Conservation (phyloP, 2,797 vertebrate genomes). For the Melopsittacus undulatus region DNA sequence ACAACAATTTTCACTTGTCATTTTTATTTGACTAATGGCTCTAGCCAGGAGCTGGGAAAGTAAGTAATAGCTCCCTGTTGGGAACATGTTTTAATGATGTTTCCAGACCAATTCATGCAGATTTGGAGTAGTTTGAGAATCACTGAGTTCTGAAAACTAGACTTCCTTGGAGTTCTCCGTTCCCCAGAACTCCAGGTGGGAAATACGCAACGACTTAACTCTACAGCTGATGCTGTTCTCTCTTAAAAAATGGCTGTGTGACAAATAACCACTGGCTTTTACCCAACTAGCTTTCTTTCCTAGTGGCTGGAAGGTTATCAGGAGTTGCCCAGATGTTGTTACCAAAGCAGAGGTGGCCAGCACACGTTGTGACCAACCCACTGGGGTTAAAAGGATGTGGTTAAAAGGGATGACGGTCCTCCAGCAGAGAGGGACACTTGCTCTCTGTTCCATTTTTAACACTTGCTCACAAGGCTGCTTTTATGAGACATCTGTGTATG, state of each 20-base stretch:
- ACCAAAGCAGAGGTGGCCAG: neutral
- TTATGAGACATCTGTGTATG: neutral
- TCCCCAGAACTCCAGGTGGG: neutral
- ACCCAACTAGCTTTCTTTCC: neutral
- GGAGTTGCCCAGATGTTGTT: neutral
- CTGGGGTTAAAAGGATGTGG: neutral
- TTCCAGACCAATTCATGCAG: neutral
- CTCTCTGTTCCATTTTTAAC: neutral
- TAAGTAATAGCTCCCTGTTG: neutral
- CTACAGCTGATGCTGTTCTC: neutral
- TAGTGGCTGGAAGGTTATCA: neutral
- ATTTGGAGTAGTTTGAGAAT: neutral
- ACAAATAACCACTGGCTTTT: rapidly evolving
- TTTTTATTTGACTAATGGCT: neutral
- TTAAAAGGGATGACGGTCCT: rapidly evolving
- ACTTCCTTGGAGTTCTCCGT: neutral
- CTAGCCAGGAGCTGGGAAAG: neutral
- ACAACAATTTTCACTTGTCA: neutral
- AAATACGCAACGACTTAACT: neutral
- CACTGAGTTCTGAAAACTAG: neutral
- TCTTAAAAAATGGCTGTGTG: neutral
- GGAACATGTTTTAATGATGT: neutral
- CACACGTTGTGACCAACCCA: rapidly evolving
- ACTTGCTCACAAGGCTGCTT: neutral
- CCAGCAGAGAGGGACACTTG: neutral